Evolutionary conservation across 2,888 invertebrate genomes (phyloP), one percentile per base, ranked within the genome.

Genomic region (Celastrina argiolus): DNA sequence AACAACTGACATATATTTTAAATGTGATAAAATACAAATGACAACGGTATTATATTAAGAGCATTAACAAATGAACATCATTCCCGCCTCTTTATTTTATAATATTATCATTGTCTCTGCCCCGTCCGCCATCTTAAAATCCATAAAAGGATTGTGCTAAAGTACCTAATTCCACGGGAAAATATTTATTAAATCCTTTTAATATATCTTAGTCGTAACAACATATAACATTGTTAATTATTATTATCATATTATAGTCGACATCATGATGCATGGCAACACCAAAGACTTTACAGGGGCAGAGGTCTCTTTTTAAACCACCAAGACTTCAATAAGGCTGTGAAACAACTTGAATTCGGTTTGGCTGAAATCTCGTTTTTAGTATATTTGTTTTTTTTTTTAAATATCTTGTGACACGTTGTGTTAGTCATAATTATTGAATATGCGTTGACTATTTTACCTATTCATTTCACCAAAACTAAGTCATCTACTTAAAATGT

Each of bases 311-410:
- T 18, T 79, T 78, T 74, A 70, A 68, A 85, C 79, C 81, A 86
- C 81, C 85, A 85, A 88, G 87, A 89, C 87, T 85, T 84, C 75
- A 75, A 79, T 76, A 86, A 85, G 90, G 90, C 90, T 90, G 90
- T 90, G 90, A 89, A 86, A 83, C 81, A 87, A 85, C 85, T 78
- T 70, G 74, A 79, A 78, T 84, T 86, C 83, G 85, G 86, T 88
- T 84, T 79, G 78, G 83, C 83, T 70, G 75, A 51, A 65, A 28
- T 12, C 31, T 12, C 16, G 28, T n/a, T 22, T 65, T 65, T 56
- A 56, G 64, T 56, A 34, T 22, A 64, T 22, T 18, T 16, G 28
- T 8, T 61, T 36, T 34, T 12, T 12, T 28, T 26, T 28, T 41
- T 31, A 6, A 7, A 31, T 31, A 31, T 31, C 31, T 5, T 28